Evolutionary conservation across 2,888 invertebrate species (phyloP).

Genomic region (Ichneumoninae sp.): DNA sequence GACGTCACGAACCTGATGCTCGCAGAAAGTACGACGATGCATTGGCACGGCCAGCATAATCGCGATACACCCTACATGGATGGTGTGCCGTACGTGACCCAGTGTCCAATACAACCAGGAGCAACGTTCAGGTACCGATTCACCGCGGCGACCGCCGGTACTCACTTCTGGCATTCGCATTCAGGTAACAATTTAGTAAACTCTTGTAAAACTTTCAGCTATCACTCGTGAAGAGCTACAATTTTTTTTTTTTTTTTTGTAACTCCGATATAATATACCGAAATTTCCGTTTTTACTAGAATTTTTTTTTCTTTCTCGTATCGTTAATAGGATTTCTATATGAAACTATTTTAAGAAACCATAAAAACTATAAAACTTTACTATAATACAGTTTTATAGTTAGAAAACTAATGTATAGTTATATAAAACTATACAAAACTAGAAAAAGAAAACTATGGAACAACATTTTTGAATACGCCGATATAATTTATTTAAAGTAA

Average conservation of each 20-base stretch:
- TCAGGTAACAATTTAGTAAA: constrained; percentile 84
- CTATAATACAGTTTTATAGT: no score
- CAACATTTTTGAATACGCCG: no score
- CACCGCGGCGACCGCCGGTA: constrained; percentile 90
- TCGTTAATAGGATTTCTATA: no score
- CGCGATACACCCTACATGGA: constrained; percentile 93
- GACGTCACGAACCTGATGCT: constrained; percentile 92
- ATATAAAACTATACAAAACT: background rate
- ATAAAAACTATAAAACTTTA: no score
- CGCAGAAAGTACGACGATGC: constrained; percentile 93
- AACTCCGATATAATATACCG: no score
- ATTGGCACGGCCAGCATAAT: constrained; percentile 97
- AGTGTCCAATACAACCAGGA: constrained; percentile 92
- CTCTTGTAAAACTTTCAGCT: background rate
- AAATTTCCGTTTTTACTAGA: no score
- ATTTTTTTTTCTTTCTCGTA: no score
- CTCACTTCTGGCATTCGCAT: constrained; percentile 95
- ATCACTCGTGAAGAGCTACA: no score
- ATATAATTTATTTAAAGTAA: no score
- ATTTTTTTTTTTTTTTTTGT: no score
- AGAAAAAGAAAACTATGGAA: background rate
- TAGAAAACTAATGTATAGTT: no score
- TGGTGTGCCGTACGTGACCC: constrained; percentile 94
- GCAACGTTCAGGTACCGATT: constrained; percentile 91
- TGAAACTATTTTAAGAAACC: no score